Base-by-base conservation (phyloP, 2,888 invertebrate species). In the Xestia sexstrigata region DNA sequence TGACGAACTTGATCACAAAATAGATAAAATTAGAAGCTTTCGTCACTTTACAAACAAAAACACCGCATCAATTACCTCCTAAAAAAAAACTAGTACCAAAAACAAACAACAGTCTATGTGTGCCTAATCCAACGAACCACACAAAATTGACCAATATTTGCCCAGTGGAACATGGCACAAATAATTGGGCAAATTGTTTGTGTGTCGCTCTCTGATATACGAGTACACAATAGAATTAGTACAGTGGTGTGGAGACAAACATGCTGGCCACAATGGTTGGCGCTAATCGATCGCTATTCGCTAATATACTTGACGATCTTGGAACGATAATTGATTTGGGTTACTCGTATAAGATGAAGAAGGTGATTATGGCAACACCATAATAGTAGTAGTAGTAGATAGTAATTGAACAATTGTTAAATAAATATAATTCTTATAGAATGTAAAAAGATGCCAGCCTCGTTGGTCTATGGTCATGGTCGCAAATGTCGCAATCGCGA, bases 101-200 rank as follows among this genome's bases (percentile, higher is more conserved):
- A 65, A 49, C 63, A 68, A 74, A 78, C 67, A 73, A 55, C n/a
- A 60, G 60, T 68, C 55, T 69, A 65, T 85, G 78, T 84, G 80
- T 79, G 49, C 82, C 80, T 79, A 81, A 86, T 79, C 77, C 83
- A 86, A 73, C 74, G 82, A 77, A 75, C 74, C 85, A 86, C 85
- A 89, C 89, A 89, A 90, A 88, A 89, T 89, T 86, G 90, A 80
- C 85, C 87, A 89, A 90, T 89, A 91, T 92, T 91, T 90, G 89
- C 86, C 85, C 87, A 87, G 82, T 89, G 90, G 86, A 79, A 82
- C 86, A 90, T 90, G 88, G 86, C 78, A 87, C 91, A 92, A 93
- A 94, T 94, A 93, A 93, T 91, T 91, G 91, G 86, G 83, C 92
- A 92, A 93, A 94, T 93, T 91, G 92, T 89, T 90, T 91, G 91